Evolutionary conservation across 2,797 vertebrate species (phyloP).

Genomic region (Gadopsis bispinosus): DNA sequence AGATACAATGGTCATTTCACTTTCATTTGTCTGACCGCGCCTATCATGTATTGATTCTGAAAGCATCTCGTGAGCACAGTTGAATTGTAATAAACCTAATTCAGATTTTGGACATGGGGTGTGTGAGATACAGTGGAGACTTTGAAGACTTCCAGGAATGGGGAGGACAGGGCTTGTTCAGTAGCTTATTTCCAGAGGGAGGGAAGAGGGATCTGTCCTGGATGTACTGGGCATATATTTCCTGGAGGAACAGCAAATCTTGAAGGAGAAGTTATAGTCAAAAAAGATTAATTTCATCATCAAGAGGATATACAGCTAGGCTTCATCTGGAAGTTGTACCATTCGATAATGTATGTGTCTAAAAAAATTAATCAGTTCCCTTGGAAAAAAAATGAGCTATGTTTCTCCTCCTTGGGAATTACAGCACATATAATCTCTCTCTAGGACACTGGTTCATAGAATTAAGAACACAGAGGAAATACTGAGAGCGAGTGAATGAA

Average conservation of each 20-base stretch:
- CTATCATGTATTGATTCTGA: constrained; percentile 53
- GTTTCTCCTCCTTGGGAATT: constrained; percentile 66
- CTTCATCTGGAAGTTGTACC: constrained; percentile 49
- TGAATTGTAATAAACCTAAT: constrained; percentile 56
- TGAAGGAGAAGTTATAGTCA: constrained; percentile 56
- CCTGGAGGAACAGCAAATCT: constrained; percentile 66
- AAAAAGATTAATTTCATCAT: constrained; percentile 69
- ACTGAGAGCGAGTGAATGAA: constrained; percentile 27
- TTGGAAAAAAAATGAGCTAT: constrained; percentile 40
- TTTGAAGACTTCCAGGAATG: constrained; percentile 60
- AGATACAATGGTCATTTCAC: constrained; percentile 51
- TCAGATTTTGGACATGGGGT: constrained; percentile 38
- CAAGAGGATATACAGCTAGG: constrained; percentile 56
- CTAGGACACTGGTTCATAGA: constrained; percentile 32
- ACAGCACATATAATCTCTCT: constrained; percentile 42
- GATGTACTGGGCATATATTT: constrained; percentile 59
- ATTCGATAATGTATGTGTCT: constrained; percentile 54
- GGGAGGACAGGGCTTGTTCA: constrained; percentile 65
- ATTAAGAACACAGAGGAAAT: constrained; percentile 43
- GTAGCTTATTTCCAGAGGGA: constrained; percentile 56
- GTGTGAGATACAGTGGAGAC: constrained; percentile 64
- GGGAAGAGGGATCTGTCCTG: constrained; percentile 29
- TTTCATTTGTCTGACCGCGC: constrained; percentile 32
- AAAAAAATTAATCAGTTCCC: constrained; percentile 26
- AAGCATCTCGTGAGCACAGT: constrained; percentile 44